These are phyloP conservation scores for Poeciliopsis retropinna DNA, from an alignment of 2,113 vertebrate species.

Conservation along the genomic window DNA sequence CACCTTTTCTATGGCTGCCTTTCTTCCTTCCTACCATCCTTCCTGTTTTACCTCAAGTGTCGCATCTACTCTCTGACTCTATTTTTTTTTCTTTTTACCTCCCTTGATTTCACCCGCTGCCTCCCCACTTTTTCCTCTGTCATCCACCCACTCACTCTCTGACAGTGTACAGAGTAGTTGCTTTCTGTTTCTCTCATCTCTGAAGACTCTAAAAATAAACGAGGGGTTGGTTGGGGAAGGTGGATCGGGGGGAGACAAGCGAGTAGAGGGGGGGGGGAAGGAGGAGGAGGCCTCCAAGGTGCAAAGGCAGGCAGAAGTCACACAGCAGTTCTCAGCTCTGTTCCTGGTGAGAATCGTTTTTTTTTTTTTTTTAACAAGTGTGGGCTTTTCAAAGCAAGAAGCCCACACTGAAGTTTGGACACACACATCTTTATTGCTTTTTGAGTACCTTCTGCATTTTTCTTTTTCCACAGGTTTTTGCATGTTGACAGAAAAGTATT, in stretches of 20 bases:
- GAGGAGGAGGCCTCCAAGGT: constrained; percentile 6
- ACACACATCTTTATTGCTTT: neutral
- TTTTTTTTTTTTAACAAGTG: constrained; percentile 12
- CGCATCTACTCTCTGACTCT: constrained; percentile 39
- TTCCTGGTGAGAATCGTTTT: constrained; percentile 27
- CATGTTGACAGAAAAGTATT: too few species aligned
- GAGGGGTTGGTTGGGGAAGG: constrained; percentile 17
- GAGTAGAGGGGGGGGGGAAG: neutral
- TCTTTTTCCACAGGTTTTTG: neutral
- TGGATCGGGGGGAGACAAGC: neutral
- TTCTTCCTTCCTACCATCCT: constrained; percentile 15
- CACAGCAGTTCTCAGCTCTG: constrained; percentile 62
- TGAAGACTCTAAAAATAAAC: constrained; percentile 74
- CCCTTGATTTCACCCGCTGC: constrained; percentile 12
- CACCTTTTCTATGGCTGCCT: constrained; percentile 3
- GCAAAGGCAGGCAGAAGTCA: constrained; percentile 53
- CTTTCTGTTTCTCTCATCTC: constrained; percentile 70
- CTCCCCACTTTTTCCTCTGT: constrained; percentile 27
- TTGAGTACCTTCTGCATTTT: neutral
- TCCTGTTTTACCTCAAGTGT: constrained; percentile 40
- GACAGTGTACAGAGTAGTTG: constrained; percentile 60
- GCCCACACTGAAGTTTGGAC: neutral
- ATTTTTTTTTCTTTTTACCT: constrained; percentile 20
- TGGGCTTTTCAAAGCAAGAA: neutral
- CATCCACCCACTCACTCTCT: constrained; percentile 61